A percentile compares a stretch with the other conserved stretches of the same genome.
Conservation (phyloP, 2,888 invertebrate species). For the Alloplasta piceator region DNA sequence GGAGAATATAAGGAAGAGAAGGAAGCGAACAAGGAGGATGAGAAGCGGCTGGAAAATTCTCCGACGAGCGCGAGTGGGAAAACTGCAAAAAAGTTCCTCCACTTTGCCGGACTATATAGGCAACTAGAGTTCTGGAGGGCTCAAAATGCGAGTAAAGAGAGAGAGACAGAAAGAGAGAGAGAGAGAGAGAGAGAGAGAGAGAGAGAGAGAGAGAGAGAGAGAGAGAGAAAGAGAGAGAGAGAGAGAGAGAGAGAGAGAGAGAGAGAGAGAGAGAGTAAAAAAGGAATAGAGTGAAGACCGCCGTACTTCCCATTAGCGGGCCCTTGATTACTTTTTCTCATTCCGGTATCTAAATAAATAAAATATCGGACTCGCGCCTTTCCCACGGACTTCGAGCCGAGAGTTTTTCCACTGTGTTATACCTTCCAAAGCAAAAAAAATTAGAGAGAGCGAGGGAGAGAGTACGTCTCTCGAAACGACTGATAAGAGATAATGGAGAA, state of each 20-base stretch:
- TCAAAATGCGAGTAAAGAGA: conserved; percentile 67
- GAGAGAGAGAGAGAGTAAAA: conserved; percentile 6
- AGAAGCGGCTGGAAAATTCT: conserved; percentile 43
- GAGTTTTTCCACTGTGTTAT: conserved; percentile 37
- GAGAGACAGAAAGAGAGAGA: neutral
- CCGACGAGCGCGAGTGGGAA: conserved; percentile 49
- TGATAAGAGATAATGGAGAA: conserved; percentile 81
- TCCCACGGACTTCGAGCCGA: conserved; percentile 67
- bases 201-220: neutral
- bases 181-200: conserved; percentile 7
- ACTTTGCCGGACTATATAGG: conserved; percentile 27
- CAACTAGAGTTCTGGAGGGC: conserved; percentile 45
- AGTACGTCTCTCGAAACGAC: conserved; percentile 73
- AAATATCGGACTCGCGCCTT: conserved; percentile 81
- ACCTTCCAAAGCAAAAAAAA: conserved; percentile 19
- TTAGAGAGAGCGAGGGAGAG: conserved; percentile 21
- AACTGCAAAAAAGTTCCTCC: conserved; percentile 70
- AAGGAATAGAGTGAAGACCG: conserved; percentile 45
- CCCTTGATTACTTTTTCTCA: conserved; percentile 83
- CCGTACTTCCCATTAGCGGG: conserved; percentile 81
- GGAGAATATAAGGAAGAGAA: conserved; percentile 14
- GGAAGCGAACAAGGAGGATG: conserved; percentile 51
- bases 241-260: conserved; percentile 72
- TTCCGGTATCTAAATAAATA: conserved; percentile 83
- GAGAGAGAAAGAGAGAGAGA: too few species aligned